Percentiles rank a stretch among this genome's conserved stretches.
These are phyloP conservation scores for Ypsolopha sequella DNA, from an alignment of 2,888 invertebrate species.

Conservation along the genomic window DNA sequence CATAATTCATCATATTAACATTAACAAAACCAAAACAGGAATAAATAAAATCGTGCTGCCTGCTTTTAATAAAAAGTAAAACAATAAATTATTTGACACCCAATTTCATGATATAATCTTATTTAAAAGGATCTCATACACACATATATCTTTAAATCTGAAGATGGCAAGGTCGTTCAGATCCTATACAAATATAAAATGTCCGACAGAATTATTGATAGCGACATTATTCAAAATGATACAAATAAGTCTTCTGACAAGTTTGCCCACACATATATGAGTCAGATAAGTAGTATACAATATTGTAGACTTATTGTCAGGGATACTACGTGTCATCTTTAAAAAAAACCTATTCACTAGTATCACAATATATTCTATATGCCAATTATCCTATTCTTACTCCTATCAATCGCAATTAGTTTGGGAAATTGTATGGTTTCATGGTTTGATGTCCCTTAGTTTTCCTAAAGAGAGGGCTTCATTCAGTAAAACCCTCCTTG, in stretches of 20 bases:
- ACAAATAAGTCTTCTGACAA: conserved; percentile 3
- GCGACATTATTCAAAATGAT: conserved; percentile 4
- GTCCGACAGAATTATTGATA: conserved; percentile 12
- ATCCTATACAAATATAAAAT: conserved; percentile 7
- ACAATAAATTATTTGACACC: background rate
- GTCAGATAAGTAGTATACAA: conserved; percentile 2
- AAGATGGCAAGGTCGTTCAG: conserved; percentile 9
- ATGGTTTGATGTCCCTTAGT: too few species aligned
- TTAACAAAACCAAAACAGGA: too few species aligned
- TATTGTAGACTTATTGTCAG: background rate
- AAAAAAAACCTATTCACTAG: too few species aligned
- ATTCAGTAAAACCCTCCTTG: too few species aligned
- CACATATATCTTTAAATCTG: background rate
- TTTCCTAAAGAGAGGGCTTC: too few species aligned
- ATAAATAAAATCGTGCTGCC: too few species aligned
- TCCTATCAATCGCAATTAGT: too few species aligned
- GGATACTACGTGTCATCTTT: too few species aligned
- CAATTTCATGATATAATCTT: background rate
- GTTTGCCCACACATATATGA: conserved; percentile 9
- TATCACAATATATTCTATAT: too few species aligned
- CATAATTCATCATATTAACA: too few species aligned
- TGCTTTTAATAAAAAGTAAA: background rate
- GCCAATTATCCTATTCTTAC: too few species aligned
- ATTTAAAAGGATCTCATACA: background rate
- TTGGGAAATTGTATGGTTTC: too few species aligned